A percentile compares a stretch with the other conserved stretches of the same genome.
Evolutionary conservation across 2,888 invertebrate species (phyloP).

Genomic region (Artemia sinica): DNA sequence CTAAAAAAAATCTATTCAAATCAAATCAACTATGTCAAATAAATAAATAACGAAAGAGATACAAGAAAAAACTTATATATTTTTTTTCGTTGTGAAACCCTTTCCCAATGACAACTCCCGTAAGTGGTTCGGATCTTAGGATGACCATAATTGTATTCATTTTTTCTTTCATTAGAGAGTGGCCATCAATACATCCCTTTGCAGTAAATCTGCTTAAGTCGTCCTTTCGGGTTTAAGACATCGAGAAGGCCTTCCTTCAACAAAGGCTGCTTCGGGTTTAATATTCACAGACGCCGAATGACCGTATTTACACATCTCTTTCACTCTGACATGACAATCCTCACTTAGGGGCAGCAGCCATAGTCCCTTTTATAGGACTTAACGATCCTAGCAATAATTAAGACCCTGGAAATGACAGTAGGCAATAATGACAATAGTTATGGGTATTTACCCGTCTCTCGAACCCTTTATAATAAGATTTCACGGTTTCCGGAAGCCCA

Average conservation of each 20-base stretch:
- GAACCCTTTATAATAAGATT: constrained; percentile 8
- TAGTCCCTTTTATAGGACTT: constrained; percentile 11
- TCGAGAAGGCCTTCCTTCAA: neutral
- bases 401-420: constrained; percentile 9
- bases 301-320: constrained; percentile 7
- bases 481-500: neutral
- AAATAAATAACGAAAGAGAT: no score
- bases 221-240: no score
- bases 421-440: constrained; percentile 12
- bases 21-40: no score
- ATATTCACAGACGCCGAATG: constrained; percentile 12
- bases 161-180: no score
- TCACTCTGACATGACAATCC: constrained; percentile 7
- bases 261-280: neutral
- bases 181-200: no score
- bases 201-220: no score
- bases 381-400: constrained; percentile 1
- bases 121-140: no score
- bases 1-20: no score
- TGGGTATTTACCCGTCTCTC: neutral
- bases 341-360: constrained; percentile 3
- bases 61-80: no score
- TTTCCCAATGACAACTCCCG: no score
- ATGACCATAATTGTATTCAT: no score
- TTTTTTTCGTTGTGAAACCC: no score